Evolutionary conservation across 2,888 invertebrate species (phyloP), one percentile per base, ranked within the genome.

Genomic region (Harpalus rubripes): DNA sequence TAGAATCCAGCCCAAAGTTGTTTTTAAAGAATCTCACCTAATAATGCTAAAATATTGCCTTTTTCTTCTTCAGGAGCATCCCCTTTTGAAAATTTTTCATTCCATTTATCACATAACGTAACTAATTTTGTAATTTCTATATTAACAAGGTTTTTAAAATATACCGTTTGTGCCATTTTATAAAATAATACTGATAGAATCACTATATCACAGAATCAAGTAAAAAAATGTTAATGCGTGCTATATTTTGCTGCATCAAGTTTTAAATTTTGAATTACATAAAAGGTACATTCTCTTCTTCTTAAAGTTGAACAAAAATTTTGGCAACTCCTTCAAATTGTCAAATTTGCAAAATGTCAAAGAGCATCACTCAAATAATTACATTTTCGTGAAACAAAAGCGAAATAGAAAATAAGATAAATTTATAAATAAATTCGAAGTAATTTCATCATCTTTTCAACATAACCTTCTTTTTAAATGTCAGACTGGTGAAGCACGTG

Each of bases 211-310:
- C 68, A 68, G 68, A 39, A 32, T 32, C 32, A 32, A 5, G 32
- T 32, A 32, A 32, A 12, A n/a, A n/a, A 39, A 68, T 58, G 59
- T 78, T 78, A 59, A 22, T 78, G 44, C 52, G 44, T 76, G 44
- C 44, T 18, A 44, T 76, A 44, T 76, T 44, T 52, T 12, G 56
- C 22, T 58, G 52, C 16, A 32, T 39, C 68, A 63, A 81, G 52
- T 68, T 81, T 58, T 41, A 81, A 81, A 81, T 68, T 81, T 81
- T 56, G 58, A 81, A 81, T 81, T 80, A 80, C 63, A 80, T 80
- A 80, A 80, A 44, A 61, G 59, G 39, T 63, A 61, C 59, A 65
- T 41, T 63, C 81, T 68, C 68, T 65, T 65, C 52, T 65, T 81
- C 52, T 81, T 68, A 63, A 80, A 61, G 59, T 16, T 61, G n/a